Base-by-base conservation (phyloP, 2,888 invertebrate species). In the Epinotia nisella region DNA sequence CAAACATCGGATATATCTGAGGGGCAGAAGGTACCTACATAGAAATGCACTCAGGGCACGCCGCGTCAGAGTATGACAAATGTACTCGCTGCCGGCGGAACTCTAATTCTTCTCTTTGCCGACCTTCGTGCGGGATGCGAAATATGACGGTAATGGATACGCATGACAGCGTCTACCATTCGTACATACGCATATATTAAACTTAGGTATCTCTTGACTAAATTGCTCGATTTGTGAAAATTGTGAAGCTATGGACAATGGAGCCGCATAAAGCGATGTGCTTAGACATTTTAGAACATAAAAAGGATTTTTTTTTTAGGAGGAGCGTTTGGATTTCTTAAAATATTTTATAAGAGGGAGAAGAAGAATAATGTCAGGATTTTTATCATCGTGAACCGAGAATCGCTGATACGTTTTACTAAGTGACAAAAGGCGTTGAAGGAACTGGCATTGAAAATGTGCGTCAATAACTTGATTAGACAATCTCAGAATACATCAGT, bases 21-120 rank as follows among this genome's bases (percentile, higher is more conserved):
- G 67, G 73, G 61, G 58, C 69, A 69, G 70, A 62, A 82, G 83
- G 80, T 83, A 92, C 92, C 92, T 83, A 87, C 92, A 93, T 83
- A 87, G 89, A 85, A 92, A 90, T 86, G 90, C 92, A 92, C 92
- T 92, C 90, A 89, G 87, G 79, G 75, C 79, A 81, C 82, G 80
- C 80, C 79, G 79, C 83, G 85, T 79, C 84, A 86, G 84, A 87
- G 87, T 87, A 90, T 93, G 91, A 92, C 90, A 92, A 91, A 93
- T 92, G 87, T 83, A 84, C 84, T 78, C 76, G 80, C 74, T 74
- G 77, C 75, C 75, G 77, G 81, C 82, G 80, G 80, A 83, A 83
- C 81, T 83, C 84, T 84, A 85, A 86, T 85, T 87, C 87, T 85
- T 89, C 87, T 85, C 85, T 88, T 85, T 87, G 82, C 82, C 80